A percentile compares a stretch with the other conserved stretches of the same genome.
Conservation (phyloP, 2,888 invertebrate species). For the Yponomeuta malinellus region DNA sequence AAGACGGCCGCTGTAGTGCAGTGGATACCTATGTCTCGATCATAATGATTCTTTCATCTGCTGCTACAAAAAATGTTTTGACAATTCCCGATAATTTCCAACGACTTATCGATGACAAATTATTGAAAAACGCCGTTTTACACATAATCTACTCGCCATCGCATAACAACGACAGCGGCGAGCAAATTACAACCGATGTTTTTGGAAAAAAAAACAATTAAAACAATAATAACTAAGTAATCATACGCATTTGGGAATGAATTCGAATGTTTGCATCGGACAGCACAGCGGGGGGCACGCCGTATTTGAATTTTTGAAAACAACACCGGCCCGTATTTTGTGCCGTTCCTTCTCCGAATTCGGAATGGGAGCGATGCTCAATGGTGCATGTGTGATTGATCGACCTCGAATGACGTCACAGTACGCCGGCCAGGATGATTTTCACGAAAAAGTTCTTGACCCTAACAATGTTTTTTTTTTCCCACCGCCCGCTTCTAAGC, state of each 20-base stretch:
- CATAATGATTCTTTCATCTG: not conserved
- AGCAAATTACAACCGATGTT: conserved; percentile 35
- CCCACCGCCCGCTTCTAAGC: not conserved
- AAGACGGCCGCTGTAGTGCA: conserved; percentile 4
- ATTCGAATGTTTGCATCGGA: conserved; percentile 28
- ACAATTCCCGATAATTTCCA: not conserved
- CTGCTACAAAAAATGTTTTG: not conserved
- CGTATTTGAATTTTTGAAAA: conserved; percentile 52
- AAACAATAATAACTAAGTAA: conserved; percentile 43
- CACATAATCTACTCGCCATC: not conserved
- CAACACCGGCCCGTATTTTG: conserved; percentile 57
- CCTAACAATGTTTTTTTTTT: conserved; percentile 25
- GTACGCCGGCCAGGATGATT: conserved; percentile 42
- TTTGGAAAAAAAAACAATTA: conserved; percentile 54
- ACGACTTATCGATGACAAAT: not conserved
- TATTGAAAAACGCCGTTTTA: not conserved
- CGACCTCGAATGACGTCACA: conserved; percentile 60
- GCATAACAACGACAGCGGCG: conserved; percentile 20
- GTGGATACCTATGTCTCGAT: not conserved
- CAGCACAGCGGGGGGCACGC: conserved; percentile 48
- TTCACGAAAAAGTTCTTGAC: conserved; percentile 62
- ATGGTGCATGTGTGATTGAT: conserved; percentile 74
- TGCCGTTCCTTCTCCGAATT: conserved; percentile 68
- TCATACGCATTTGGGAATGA: conserved; percentile 11
- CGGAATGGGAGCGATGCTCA: conserved; percentile 63